These are phyloP conservation scores for Xanthostigma xanthostigma DNA, from an alignment of 2,888 invertebrate genomes.

Conservation along the genomic window DNA sequence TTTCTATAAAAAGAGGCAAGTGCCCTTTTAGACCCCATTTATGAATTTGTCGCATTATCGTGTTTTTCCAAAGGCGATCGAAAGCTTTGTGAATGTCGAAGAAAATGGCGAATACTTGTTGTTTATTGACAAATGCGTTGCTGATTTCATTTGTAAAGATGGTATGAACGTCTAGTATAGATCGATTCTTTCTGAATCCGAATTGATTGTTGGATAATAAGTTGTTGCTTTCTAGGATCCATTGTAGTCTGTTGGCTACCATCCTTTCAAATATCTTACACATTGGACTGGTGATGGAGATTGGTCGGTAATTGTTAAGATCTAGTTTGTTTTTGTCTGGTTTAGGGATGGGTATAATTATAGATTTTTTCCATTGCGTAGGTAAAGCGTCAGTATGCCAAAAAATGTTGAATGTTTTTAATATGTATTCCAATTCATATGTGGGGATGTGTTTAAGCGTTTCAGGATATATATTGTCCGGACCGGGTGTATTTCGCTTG, in stretches of 20 bases:
- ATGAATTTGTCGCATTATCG: background rate
- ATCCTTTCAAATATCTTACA: conserved; percentile 4
- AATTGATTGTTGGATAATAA: too few relatives aligned
- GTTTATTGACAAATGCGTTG: conserved; percentile 8
- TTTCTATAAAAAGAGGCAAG: background rate
- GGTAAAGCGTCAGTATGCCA: too few relatives aligned
- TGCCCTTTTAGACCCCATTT: background rate
- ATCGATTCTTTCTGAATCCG: background rate
- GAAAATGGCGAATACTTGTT: conserved; percentile 5
- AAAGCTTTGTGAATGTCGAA: conserved; percentile 11
- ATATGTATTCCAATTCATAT: too few relatives aligned
- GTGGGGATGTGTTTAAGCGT: too few relatives aligned
- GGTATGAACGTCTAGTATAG: background rate
- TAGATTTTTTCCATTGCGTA: too few relatives aligned
- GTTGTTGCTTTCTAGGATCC: background rate
- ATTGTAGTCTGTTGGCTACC: background rate
- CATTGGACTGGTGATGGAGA: background rate
- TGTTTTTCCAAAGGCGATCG: conserved; percentile 5
- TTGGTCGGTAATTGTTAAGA: conserved; percentile 2
- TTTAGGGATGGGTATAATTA: too few relatives aligned
- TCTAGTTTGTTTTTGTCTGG: too few relatives aligned
- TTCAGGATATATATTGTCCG: too few relatives aligned
- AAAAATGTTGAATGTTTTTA: too few relatives aligned
- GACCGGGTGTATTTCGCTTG: too few relatives aligned
- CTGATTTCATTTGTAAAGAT: conserved; percentile 5